Conservation (phyloP, 2,113 vertebrate species). For the Salvelinus alpinus region DNA sequence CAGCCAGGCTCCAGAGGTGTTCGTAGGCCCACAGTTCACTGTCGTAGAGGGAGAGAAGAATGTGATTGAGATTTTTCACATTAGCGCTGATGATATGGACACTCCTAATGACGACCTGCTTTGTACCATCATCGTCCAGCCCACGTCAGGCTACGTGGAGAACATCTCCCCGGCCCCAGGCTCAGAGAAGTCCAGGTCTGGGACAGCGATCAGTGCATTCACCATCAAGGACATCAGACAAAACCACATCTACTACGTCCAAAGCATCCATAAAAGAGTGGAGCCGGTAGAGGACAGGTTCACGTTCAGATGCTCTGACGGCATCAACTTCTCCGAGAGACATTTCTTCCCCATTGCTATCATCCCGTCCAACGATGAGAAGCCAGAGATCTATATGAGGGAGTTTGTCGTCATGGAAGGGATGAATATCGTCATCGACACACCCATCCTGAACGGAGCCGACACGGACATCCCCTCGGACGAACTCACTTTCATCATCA, state of each 20-base stretch:
- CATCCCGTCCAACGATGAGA: slow-evolving; percentile 86
- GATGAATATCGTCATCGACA: slow-evolving; percentile 90
- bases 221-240: slow-evolving; percentile 84
- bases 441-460: slow-evolving; percentile 81
- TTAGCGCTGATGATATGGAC: slow-evolving; percentile 83
- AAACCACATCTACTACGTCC: slow-evolving; percentile 86
- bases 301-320: slow-evolving; percentile 91
- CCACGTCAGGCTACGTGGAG: slow-evolving; percentile 86
- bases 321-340: slow-evolving; percentile 87
- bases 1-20: slow-evolving; percentile 84
- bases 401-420: slow-evolving; percentile 95
- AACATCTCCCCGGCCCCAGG: slow-evolving; percentile 95
- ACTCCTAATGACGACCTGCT: slow-evolving; percentile 86
- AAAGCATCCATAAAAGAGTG: slow-evolving; percentile 88
- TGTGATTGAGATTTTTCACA: slow-evolving; percentile 74
- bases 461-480: slow-evolving; percentile 84
- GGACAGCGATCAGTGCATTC: slow-evolving; percentile 88
- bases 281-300: slow-evolving; percentile 92
- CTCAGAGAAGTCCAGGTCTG: slow-evolving; percentile 92
- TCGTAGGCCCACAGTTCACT: slow-evolving; percentile 76
- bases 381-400: slow-evolving; percentile 85
- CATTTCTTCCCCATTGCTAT: slow-evolving; percentile 86
- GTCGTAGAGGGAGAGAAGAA: slow-evolving; percentile 85
- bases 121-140: slow-evolving; percentile 89
- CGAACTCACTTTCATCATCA: slow-evolving; percentile 81